Percentiles rank a stretch among this genome's conserved stretches.
These are phyloP conservation scores for Villa cingulata DNA, from an alignment of 2,888 invertebrate species.

Conservation along the genomic window DNA sequence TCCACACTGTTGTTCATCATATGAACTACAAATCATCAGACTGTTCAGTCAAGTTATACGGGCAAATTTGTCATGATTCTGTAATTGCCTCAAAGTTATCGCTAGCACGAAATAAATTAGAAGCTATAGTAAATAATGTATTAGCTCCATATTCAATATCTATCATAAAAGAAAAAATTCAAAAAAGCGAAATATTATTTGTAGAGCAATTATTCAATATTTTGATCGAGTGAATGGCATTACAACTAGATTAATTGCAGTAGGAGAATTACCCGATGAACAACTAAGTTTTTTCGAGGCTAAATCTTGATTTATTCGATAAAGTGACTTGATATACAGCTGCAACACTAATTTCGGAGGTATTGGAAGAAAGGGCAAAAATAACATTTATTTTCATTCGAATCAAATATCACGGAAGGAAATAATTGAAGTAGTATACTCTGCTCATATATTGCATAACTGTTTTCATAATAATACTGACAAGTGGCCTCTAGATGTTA, in stretches of 20 bases:
- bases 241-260: not conserved
- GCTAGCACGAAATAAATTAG: not conserved
- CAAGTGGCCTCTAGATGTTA: slow-evolving; percentile 7
- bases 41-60: not conserved
- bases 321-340: not conserved
- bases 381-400: slow-evolving; percentile 7
- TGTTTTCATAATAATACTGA: slow-evolving; percentile 10
- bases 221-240: not conserved
- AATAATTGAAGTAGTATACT: slow-evolving; percentile 9
- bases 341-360: slow-evolving; percentile 11
- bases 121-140: not conserved
- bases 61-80: not conserved
- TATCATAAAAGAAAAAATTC: too few relatives aligned
- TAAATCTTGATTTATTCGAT: not conserved
- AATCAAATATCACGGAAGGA: slow-evolving; percentile 1
- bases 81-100: not conserved
- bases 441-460: slow-evolving; percentile 10
- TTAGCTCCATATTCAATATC: not conserved
- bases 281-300: not conserved
- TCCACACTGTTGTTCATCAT: not conserved
- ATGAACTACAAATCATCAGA: not conserved
- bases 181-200: not conserved
- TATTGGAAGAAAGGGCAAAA: not conserved
- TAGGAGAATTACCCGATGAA: not conserved
- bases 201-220: not conserved